These are phyloP conservation scores for Penaeus japonicus DNA, from an alignment of 1,140 invertebrate species.

Conservation along the genomic window DNA sequence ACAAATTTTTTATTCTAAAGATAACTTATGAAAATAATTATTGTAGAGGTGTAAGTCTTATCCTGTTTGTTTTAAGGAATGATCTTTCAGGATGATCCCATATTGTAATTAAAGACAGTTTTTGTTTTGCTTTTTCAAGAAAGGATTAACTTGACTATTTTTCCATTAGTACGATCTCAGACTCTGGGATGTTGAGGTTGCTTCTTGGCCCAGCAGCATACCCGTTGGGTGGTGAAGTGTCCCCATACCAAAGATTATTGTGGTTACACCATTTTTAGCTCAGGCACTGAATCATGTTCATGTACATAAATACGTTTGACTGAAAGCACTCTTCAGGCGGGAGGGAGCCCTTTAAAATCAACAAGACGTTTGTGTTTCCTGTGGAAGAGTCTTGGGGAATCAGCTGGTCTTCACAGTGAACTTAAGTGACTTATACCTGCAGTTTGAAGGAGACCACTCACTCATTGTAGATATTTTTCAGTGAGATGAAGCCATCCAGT, in stretches of 20 bases:
- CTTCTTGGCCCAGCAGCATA: background rate
- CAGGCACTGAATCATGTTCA: background rate
- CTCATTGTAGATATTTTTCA: constrained; percentile 27
- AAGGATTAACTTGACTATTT: background rate
- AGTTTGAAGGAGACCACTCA: background rate
- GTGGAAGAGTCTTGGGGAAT: too few relatives aligned
- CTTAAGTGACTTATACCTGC: background rate
- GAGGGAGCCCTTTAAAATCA: too few relatives aligned
- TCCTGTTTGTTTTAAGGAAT: background rate
- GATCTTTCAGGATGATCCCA: too few relatives aligned
- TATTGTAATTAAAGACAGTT: background rate
- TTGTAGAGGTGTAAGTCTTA: background rate
- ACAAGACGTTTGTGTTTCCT: too few relatives aligned
- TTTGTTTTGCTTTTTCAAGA: background rate
- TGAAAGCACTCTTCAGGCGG: too few relatives aligned
- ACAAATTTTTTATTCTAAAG: background rate
- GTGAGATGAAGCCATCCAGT: constrained; percentile 34
- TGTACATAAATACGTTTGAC: background rate
- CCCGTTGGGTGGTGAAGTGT: background rate
- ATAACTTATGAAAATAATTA: background rate
- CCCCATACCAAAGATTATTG: constrained; percentile 24
- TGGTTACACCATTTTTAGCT: constrained; percentile 16
- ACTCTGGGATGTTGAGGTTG: constrained; percentile 16
- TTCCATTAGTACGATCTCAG: constrained; percentile 16
- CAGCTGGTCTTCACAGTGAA: too few relatives aligned